A percentile compares a stretch with the other conserved stretches of the same genome.
Conservation (phyloP, 2,888 invertebrate genomes). For the Drosophila austrosaltans region DNA sequence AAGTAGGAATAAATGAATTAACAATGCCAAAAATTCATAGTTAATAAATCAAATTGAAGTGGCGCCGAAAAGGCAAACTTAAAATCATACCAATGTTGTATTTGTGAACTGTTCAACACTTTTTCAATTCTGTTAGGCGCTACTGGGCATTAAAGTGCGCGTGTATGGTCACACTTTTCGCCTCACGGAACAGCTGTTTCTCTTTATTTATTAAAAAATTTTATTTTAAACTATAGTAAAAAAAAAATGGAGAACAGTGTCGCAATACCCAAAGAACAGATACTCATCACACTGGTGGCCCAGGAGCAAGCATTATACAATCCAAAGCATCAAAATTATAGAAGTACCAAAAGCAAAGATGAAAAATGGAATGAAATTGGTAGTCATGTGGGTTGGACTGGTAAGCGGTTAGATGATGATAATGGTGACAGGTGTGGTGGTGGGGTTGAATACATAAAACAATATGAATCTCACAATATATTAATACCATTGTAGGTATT, state of each 20-base stretch:
- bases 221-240: slow-evolving; percentile 35
- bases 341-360: slow-evolving; percentile 77
- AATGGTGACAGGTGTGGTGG: not conserved
- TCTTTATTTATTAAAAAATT: slow-evolving; percentile 36
- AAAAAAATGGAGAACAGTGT: slow-evolving; percentile 51
- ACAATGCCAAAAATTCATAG: not conserved
- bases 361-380: slow-evolving; percentile 79
- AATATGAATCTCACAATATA: not conserved
- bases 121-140: not conserved
- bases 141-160: not conserved
- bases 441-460: not conserved
- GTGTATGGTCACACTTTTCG: slow-evolving; percentile 1
- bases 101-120: not conserved
- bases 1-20: not conserved
- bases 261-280: slow-evolving; percentile 75
- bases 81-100: not conserved
- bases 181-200: slow-evolving; percentile 40
- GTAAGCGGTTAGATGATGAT: slow-evolving; percentile 50
- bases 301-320: slow-evolving; percentile 81
- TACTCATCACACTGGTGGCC: slow-evolving; percentile 77
- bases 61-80: not conserved
- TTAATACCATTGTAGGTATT: slow-evolving; percentile 49
- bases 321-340: slow-evolving; percentile 79
- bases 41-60: not conserved
- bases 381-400: slow-evolving; percentile 77